Conservation (phyloP, 1,140 invertebrate genomes). For the Portunus trituberculatus region DNA sequence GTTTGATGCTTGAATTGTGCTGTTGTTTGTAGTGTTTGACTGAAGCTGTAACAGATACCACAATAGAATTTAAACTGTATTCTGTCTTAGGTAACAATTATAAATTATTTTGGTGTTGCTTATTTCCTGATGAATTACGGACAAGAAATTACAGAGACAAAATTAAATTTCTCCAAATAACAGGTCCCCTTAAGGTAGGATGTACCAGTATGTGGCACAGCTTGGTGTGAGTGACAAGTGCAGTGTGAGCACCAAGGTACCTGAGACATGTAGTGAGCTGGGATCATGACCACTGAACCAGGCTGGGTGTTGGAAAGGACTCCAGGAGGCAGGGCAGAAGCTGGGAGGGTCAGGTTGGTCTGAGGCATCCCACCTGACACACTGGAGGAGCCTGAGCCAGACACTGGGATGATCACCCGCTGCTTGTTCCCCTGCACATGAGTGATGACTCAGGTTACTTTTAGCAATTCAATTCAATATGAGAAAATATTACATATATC, state of each 20-base stretch:
- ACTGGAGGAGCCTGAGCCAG: conserved; percentile 53
- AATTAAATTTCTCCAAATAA: too few species aligned
- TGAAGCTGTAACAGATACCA: conserved; percentile 51
- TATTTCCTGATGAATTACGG: too few species aligned
- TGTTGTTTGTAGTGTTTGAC: conserved; percentile 56
- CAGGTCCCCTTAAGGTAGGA: too few species aligned
- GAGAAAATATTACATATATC: too few species aligned
- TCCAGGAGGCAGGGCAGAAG: conserved; percentile 82
- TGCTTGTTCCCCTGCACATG: conserved; percentile 63
- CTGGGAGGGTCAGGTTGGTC: conserved; percentile 79
- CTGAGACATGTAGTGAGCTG: conserved; percentile 84
- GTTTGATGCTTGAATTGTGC: conserved; percentile 58
- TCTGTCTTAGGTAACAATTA: too few species aligned
- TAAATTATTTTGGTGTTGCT: too few species aligned
- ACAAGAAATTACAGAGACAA: too few species aligned
- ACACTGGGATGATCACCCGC: conserved; percentile 72
- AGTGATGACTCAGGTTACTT: background rate
- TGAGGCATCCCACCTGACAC: conserved; percentile 58
- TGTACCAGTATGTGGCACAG: too few species aligned
- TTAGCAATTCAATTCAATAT: too few species aligned
- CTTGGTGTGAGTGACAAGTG: background rate
- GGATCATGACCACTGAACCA: conserved; percentile 83
- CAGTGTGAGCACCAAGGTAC: conserved; percentile 60
- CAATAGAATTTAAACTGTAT: too few species aligned
- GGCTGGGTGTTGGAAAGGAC: conserved; percentile 82